Conservation (phyloP, 2,888 invertebrate species). For the Meliscaeva auricollis region DNA sequence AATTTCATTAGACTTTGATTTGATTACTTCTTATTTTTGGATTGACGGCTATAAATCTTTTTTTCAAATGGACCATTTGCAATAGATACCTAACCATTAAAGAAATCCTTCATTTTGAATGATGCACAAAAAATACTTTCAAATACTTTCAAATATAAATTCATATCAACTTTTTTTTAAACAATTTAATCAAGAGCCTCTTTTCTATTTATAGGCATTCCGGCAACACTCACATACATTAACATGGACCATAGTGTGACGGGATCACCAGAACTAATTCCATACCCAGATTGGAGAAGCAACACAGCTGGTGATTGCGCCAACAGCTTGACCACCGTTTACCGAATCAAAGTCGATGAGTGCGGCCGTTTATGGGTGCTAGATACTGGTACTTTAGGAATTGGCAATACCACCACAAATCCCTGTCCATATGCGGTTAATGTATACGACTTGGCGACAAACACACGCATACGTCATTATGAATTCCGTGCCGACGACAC, state of each 20-base stretch:
- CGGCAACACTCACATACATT: conserved; percentile 92
- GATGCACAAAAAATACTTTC: too few relatives aligned
- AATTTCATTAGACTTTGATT: too few relatives aligned
- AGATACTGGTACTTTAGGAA: conserved; percentile 93
- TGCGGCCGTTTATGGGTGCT: conserved; percentile 93
- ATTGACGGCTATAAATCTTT: too few relatives aligned
- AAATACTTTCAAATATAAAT: too few relatives aligned
- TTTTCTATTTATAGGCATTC: conserved; percentile 87
- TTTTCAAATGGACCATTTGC: too few relatives aligned
- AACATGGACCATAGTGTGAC: conserved; percentile 87
- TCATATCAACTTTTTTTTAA: background rate
- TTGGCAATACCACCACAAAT: conserved; percentile 90
- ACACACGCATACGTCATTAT: conserved; percentile 89
- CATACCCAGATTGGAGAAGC: conserved; percentile 91
- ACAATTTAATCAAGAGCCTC: background rate
- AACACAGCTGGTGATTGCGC: conserved; percentile 92
- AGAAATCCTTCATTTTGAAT: too few relatives aligned
- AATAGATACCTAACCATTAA: too few relatives aligned
- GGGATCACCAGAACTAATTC: conserved; percentile 90
- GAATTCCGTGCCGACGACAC: conserved; percentile 90
- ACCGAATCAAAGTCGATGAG: conserved; percentile 91
- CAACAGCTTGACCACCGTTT: conserved; percentile 90
- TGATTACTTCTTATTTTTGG: too few relatives aligned
- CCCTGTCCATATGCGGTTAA: conserved; percentile 92
- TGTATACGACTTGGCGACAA: conserved; percentile 90